Conservation (phyloP, 2,113 vertebrate species). For the Sceloporus undulatus region DNA sequence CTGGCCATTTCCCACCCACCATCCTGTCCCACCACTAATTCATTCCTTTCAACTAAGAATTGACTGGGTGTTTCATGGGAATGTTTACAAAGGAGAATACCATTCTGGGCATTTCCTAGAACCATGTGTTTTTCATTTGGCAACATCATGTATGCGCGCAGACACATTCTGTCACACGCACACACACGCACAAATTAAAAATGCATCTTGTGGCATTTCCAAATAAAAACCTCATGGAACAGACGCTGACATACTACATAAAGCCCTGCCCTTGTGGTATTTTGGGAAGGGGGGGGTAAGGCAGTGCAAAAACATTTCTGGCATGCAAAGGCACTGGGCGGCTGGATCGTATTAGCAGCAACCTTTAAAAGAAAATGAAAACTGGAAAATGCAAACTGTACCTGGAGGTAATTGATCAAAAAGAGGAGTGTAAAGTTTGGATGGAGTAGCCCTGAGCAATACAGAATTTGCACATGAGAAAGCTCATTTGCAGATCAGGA, state of each 20-base stretch:
- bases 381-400: background rate
- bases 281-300: background rate
- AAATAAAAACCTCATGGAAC: constrained; percentile 72
- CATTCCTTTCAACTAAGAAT: background rate
- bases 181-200: background rate
- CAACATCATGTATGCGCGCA: constrained; percentile 7
- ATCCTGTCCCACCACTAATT: background rate
- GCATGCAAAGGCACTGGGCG: rapidly evolving
- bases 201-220: constrained; percentile 57
- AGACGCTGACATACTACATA: constrained; percentile 28
- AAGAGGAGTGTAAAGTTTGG: background rate
- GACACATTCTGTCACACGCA: background rate
- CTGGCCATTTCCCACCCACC: background rate
- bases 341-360: constrained; percentile 57
- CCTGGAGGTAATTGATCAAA: constrained; percentile 29
- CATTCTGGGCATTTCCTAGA: constrained; percentile 48
- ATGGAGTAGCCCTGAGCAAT: background rate
- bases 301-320: background rate
- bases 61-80: background rate
- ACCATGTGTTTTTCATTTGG: constrained; percentile 71
- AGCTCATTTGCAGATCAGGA: too few species aligned
- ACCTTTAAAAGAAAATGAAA: constrained; percentile 20
- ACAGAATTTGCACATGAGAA: background rate
- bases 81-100: constrained; percentile 55
- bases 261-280: constrained; percentile 48